Evolutionary conservation across 2,888 invertebrate species (phyloP).

Genomic region (Amblyteles armatorius): DNA sequence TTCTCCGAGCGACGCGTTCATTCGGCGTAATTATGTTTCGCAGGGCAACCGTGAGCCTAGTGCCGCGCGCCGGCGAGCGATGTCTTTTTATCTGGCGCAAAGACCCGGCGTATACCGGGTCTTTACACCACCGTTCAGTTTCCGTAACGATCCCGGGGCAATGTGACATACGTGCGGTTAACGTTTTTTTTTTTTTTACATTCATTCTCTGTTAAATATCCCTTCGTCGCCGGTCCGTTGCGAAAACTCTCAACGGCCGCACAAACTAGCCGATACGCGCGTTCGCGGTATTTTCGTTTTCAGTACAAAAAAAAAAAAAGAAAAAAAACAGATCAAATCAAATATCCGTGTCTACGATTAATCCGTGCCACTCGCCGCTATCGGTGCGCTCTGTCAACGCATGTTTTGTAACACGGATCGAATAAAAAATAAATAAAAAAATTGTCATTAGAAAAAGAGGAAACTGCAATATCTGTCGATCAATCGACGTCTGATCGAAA

Average conservation of each 20-base stretch:
- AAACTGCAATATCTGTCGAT: constrained; percentile 29
- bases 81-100: constrained; percentile 55
- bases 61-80: neutral
- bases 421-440: no score
- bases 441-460: neutral
- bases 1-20: constrained; percentile 44
- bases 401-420: no score
- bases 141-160: constrained; percentile 65
- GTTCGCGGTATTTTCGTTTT: constrained; percentile 63
- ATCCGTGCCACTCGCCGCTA: no score
- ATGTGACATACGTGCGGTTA: constrained; percentile 65
- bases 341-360: no score
- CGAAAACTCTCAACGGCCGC: constrained; percentile 56
- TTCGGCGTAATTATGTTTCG: constrained; percentile 63
- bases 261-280: constrained; percentile 33
- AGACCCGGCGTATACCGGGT: constrained; percentile 49
- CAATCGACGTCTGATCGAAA: constrained; percentile 13
- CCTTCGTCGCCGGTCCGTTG: constrained; percentile 55
- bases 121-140: constrained; percentile 59
- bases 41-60: constrained; percentile 18
- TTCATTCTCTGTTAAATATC: constrained; percentile 30
- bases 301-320: constrained; percentile 13
- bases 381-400: no score
- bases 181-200: constrained; percentile 37
- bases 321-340: no score